Conservation (phyloP, 2,888 invertebrate genomes). For the Amiota communis region DNA sequence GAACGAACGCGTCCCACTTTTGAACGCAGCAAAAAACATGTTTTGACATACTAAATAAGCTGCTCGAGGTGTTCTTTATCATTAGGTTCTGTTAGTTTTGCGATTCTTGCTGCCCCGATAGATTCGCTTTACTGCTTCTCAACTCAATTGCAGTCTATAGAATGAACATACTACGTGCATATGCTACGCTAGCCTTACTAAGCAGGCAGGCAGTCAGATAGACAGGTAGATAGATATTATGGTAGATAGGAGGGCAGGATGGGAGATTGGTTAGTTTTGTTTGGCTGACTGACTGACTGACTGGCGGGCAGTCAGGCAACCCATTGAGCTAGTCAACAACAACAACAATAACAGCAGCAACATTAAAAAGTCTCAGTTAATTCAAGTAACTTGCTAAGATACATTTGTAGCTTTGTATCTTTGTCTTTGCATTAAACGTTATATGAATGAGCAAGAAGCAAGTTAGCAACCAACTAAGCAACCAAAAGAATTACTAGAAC, state of each 20-base stretch:
- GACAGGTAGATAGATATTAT: not conserved
- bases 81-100: constrained; percentile 66
- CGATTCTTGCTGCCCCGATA: constrained; percentile 58
- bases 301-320: constrained; percentile 44
- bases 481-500: not conserved
- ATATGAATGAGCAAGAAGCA: not conserved
- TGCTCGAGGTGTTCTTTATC: constrained; percentile 61
- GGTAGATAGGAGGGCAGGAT: constrained; percentile 26
- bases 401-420: constrained; percentile 37
- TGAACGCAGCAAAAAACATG: constrained; percentile 59
- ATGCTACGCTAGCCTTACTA: constrained; percentile 2
- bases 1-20: constrained; percentile 60
- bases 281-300: not conserved
- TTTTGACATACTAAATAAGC: constrained; percentile 67
- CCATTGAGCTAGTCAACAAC: constrained; percentile 33
- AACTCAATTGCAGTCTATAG: constrained; percentile 57
- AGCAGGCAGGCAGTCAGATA: not conserved
- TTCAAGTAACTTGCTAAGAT: constrained; percentile 23
- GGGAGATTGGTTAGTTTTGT: not conserved
- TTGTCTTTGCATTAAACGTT: constrained; percentile 37
- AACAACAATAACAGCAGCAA: constrained; percentile 1
- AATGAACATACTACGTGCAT: not conserved
- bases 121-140: constrained; percentile 65
- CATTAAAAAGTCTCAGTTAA: constrained; percentile 12
- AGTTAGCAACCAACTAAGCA: not conserved